Base-by-base conservation (phyloP, 2,797 vertebrate species). In the Cirrhinus molitorella region DNA sequence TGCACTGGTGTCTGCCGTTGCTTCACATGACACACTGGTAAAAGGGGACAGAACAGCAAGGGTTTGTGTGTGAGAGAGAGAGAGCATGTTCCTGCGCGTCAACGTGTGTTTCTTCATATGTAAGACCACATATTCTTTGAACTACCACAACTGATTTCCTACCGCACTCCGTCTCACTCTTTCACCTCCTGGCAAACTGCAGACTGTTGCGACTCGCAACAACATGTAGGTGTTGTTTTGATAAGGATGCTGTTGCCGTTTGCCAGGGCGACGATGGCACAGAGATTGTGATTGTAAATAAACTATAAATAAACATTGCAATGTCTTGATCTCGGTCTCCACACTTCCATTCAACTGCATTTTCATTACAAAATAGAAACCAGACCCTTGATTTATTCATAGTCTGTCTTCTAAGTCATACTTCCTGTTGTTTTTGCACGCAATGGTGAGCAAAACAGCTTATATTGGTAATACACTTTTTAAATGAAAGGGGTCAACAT, bases 81-180 rank as follows among this genome's bases (percentile, higher is more conserved):
- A 37, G 34, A 45, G 70, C 16, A 17, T n/a, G 45, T 81, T 66
- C 45, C 28, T 31, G 71, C 3, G n/a, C 19, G 12, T 45, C 47
- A 65, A 5, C 10, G 59, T 49, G 77, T 85, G 28, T 76, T 28
- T 68, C 45, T 84, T 80, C 34, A 70, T 66, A 68, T 49, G 65
- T 43, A 76, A 74, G 43, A 81, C 82, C 85, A 59, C 78, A 87
- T 16, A 59, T 53, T 65, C 70, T 86, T 83, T 86, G 70, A 86
- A 86, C 80, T 61, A 83, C 71, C 59, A 76, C 81, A 86, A 86
- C 81, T 76, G 77, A 86, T 83, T 86, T 86, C 85, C 85, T 83
- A 83, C 53, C 75, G 34, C 61, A 73, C 61, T 73, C 47, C 16
- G 11, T 68, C 63, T 4, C 31, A 66, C 70, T 83, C 71, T 61